Evolutionary conservation across 2,113 vertebrate genomes (phyloP).

Genomic region (Vulpes lagopus): DNA sequence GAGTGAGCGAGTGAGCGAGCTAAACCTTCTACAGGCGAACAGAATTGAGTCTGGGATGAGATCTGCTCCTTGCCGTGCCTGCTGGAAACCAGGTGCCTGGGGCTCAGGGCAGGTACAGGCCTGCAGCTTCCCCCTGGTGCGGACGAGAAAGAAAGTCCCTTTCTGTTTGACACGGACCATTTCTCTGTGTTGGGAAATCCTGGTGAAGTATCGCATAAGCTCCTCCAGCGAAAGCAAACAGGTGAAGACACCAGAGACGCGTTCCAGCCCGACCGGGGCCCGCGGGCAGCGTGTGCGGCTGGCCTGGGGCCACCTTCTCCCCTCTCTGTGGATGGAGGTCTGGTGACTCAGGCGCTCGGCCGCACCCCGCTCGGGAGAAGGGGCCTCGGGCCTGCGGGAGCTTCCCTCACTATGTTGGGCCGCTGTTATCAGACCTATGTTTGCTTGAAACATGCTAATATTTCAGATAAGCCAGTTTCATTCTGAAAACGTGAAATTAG

Average conservation of each 20-base stretch:
- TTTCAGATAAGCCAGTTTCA: slow-evolving; percentile 59
- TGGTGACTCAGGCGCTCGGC: neutral
- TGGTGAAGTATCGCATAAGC: slow-evolving; percentile 82
- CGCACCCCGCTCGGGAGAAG: neutral
- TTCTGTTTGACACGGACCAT: slow-evolving; percentile 75
- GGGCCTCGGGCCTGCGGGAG: neutral
- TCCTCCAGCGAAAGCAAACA: slow-evolving; percentile 71
- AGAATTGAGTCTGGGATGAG: neutral
- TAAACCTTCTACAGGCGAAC: slow-evolving; percentile 19
- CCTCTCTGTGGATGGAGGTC: neutral
- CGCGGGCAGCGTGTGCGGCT: neutral
- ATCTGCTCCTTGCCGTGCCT: slow-evolving; percentile 22
- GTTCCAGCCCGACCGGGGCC: slow-evolving; percentile 23
- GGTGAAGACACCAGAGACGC: slow-evolving; percentile 70
- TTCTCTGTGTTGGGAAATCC: slow-evolving; percentile 84
- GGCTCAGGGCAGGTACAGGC: slow-evolving; percentile 77
- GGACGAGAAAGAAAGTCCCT: slow-evolving; percentile 67
- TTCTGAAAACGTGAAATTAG: slow-evolving; percentile 43
- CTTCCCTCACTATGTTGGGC: neutral
- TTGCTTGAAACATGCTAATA: neutral
- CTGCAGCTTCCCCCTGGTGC: slow-evolving; percentile 52
- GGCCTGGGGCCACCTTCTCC: neutral
- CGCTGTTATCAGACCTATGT: neutral
- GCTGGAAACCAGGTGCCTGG: slow-evolving; percentile 74
- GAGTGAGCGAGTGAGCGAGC: too few relatives aligned